Evolutionary conservation across 2,888 invertebrate genomes (phyloP).

Genomic region (Eueremaeus valkanovi): DNA sequence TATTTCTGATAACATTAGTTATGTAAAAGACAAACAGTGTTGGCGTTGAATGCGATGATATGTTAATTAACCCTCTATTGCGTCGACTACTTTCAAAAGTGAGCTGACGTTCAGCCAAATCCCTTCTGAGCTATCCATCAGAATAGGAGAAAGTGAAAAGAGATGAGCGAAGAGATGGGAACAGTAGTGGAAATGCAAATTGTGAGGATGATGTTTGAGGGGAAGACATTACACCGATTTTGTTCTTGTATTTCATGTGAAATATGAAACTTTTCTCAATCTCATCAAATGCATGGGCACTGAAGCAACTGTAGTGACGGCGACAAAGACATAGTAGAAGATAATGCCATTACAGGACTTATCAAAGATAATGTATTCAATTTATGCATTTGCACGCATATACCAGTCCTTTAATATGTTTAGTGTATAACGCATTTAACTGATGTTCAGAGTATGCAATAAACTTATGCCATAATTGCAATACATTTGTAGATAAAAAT

Average conservation of each 20-base stretch:
- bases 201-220: not conserved
- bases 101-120: slow-evolving; percentile 9
- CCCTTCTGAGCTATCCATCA: slow-evolving; percentile 22
- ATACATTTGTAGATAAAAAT: too few relatives aligned
- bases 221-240: slow-evolving; percentile 16
- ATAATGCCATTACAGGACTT: slow-evolving; percentile 6
- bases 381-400: slow-evolving; percentile 14
- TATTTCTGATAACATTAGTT: not conserved
- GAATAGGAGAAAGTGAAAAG: not conserved
- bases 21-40: slow-evolving; percentile 13
- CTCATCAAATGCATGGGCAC: slow-evolving; percentile 11
- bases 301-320: too few relatives aligned
- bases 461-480: too few relatives aligned
- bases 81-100: not conserved
- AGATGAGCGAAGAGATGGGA: not conserved
- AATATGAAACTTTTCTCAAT: slow-evolving; percentile 14
- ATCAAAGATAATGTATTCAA: not conserved
- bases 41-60: slow-evolving; percentile 25
- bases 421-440: not conserved
- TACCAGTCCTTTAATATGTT: not conserved
- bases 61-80: slow-evolving; percentile 29
- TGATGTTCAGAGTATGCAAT: not conserved
- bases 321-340: slow-evolving; percentile 12
- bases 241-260: slow-evolving; percentile 25
- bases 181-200: slow-evolving; percentile 7